Percentiles rank a stretch among this genome's conserved stretches.
These are phyloP conservation scores for Cheilosia vernalis DNA, from an alignment of 2,888 invertebrate species.

Conservation along the genomic window DNA sequence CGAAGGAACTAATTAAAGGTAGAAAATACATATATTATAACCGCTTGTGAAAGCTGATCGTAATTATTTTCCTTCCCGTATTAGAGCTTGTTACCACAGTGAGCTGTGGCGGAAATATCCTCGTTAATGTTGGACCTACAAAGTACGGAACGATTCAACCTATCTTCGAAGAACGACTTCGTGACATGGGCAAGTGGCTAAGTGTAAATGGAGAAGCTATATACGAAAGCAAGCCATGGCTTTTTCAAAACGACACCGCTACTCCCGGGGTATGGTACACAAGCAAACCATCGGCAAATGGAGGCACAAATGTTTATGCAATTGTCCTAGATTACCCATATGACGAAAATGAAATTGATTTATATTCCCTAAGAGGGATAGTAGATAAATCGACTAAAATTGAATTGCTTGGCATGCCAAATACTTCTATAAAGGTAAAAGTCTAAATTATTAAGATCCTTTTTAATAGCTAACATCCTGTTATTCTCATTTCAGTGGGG, in stretches of 20 bases:
- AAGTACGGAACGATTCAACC: conserved; percentile 93
- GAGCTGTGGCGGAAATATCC: conserved; percentile 90
- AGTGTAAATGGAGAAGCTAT: conserved; percentile 94
- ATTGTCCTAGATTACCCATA: conserved; percentile 89
- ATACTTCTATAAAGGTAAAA: conserved; percentile 77
- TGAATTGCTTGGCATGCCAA: conserved; percentile 84
- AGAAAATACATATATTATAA: not conserved
- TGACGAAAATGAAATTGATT: conserved; percentile 84
- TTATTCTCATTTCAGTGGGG: conserved; percentile 78
- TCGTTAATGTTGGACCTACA: conserved; percentile 92
- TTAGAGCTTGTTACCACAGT: conserved; percentile 89
- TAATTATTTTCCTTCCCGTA: not conserved
- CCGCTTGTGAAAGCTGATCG: not conserved
- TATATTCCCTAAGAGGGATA: conserved; percentile 83
- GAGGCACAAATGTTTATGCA: conserved; percentile 86
- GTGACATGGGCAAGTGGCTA: conserved; percentile 92
- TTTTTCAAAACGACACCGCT: conserved; percentile 91
- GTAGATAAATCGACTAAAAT: conserved; percentile 81
- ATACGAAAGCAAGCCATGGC: conserved; percentile 91
- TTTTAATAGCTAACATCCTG: not conserved
- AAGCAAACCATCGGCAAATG: conserved; percentile 77
- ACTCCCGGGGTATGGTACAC: conserved; percentile 91
- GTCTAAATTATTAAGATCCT: conserved; percentile 32
- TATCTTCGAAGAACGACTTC: conserved; percentile 93
- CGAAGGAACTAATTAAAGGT: conserved; percentile 87